A percentile compares a stretch with the other conserved stretches of the same genome.
phyloP scores from a whole-genome alignment of 1,140 invertebrate genomes.

The Kradibia gibbosae region DNA sequence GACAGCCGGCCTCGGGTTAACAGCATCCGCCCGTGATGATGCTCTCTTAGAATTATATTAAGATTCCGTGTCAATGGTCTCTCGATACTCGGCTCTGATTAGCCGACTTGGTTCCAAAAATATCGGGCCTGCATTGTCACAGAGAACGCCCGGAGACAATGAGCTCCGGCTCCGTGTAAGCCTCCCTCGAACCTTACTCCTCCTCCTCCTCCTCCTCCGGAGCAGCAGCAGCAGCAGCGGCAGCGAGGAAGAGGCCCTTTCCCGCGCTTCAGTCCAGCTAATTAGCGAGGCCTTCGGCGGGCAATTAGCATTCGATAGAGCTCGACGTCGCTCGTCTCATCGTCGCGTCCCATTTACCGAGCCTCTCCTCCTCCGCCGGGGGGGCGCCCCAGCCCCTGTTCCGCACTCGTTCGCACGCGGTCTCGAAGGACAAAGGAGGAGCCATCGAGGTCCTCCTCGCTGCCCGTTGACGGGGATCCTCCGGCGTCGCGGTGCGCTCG shows the following conservation, averaged over 20 bases:
- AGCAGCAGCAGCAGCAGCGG: too few species aligned
- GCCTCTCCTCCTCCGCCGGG: constrained; percentile 12
- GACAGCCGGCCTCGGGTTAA: too few species aligned
- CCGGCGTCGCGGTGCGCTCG: constrained; percentile 5
- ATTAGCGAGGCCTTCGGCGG: not conserved
- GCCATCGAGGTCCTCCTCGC: constrained; percentile 13
- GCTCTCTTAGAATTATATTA: not conserved
- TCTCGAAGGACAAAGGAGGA: constrained; percentile 43
- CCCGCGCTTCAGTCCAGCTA: not conserved
- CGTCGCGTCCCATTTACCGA: constrained; percentile 29
- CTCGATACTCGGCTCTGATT: not conserved
- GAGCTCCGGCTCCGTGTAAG: too few species aligned
- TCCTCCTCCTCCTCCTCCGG: too few species aligned
- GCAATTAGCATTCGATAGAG: constrained; percentile 44
- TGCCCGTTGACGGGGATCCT: not conserved
- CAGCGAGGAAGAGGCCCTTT: not conserved
- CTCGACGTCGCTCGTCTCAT: not conserved
- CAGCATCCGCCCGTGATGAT: too few species aligned
- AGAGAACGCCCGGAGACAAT: too few species aligned
- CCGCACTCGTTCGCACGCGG: not conserved
- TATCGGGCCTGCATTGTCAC: not conserved
- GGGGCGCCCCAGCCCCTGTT: not conserved
- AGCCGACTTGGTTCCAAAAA: not conserved
- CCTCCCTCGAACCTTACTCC: too few species aligned
- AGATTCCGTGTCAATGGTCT: not conserved